phyloP scores from a whole-genome alignment of 2,113 vertebrate species.

The Cygnus atratus region DNA sequence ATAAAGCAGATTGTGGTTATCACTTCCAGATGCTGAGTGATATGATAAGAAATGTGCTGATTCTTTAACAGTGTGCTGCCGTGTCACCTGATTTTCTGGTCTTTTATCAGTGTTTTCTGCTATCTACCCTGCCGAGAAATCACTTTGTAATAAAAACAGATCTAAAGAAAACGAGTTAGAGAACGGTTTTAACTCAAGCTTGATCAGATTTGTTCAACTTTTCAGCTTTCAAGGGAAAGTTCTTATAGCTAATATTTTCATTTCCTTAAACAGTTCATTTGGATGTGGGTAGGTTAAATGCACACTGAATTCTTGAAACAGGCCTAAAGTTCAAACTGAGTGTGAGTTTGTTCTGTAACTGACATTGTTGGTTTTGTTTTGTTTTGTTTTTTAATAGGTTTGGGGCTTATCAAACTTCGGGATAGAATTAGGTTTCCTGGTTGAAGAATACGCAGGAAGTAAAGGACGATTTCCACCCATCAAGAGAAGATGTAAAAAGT shows the following conservation, averaged over 20 bases:
- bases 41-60: background rate
- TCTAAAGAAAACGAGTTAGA: background rate
- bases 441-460: conserved; percentile 97
- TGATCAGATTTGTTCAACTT: background rate
- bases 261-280: background rate
- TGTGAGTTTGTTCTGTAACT: background rate
- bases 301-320: background rate
- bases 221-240: background rate
- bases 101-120: background rate
- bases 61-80: background rate
- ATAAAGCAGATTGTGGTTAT: background rate
- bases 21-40: background rate
- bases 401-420: conserved; percentile 87
- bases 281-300: background rate
- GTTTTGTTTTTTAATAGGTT: conserved; percentile 75
- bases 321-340: background rate
- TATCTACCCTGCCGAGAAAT: background rate
- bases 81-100: background rate
- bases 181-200: background rate
- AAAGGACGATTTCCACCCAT: conserved; percentile 93
- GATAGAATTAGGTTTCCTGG: conserved; percentile 91
- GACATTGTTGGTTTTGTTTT: background rate
- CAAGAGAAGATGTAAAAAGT: conserved; percentile 84
- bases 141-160: background rate
- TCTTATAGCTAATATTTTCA: background rate